phyloP scores from a whole-genome alignment of 1,140 invertebrate species.

The Sinella curviseta region DNA sequence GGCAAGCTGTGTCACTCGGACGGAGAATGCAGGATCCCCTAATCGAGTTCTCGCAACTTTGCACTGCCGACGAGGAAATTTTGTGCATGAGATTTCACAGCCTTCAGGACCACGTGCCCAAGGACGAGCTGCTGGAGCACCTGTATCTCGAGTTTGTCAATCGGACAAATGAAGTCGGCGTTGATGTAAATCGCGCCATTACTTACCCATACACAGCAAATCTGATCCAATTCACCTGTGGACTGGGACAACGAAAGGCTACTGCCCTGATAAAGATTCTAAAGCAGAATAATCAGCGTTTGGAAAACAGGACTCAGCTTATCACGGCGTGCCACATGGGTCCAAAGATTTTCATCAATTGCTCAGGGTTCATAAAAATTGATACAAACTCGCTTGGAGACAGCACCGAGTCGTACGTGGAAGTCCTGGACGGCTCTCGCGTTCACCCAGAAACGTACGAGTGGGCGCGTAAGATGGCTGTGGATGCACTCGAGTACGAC shows the following conservation, averaged over 20 bases:
- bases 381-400: slow-evolving; percentile 93
- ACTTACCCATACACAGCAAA: slow-evolving; percentile 82
- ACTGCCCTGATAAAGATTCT: slow-evolving; percentile 84
- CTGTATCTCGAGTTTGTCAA: slow-evolving; percentile 89
- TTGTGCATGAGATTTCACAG: slow-evolving; percentile 63
- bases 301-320: slow-evolving; percentile 93
- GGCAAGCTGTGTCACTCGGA: slow-evolving; percentile 89
- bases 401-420: slow-evolving; percentile 89
- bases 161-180: slow-evolving; percentile 95
- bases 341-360: slow-evolving; percentile 98
- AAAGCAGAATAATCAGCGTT: slow-evolving; percentile 87
- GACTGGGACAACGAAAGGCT: slow-evolving; percentile 92
- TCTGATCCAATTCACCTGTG: slow-evolving; percentile 96
- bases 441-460: slow-evolving; percentile 99
- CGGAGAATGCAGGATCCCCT: slow-evolving; percentile 92
- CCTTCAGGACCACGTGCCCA: slow-evolving; percentile 72
- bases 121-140: slow-evolving; percentile 82
- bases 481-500: slow-evolving; percentile 92
- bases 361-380: slow-evolving; percentile 98
- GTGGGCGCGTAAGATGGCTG: slow-evolving; percentile 99
- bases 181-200: slow-evolving; percentile 92
- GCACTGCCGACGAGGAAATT: slow-evolving; percentile 65
- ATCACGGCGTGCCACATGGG: slow-evolving; percentile 95
- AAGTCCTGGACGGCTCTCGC: slow-evolving; percentile 94
- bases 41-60: slow-evolving; percentile 86